A percentile compares a stretch with the other conserved stretches of the same genome.
Conservation (phyloP, 2,113 vertebrate genomes). For the Bagarius yarrelli region DNA sequence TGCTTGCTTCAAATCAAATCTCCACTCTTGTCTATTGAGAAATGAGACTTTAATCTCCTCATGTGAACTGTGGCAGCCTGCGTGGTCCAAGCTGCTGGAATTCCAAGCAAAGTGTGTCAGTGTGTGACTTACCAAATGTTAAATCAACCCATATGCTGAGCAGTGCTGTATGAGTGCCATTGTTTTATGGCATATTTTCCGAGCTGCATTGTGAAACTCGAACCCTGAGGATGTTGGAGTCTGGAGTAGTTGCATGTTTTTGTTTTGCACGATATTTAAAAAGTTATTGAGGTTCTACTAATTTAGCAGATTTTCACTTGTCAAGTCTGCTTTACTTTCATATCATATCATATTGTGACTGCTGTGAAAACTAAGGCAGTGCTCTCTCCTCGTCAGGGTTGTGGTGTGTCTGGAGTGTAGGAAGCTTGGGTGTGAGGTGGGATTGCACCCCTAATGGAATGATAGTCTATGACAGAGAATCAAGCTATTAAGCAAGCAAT, state of each 20-base stretch:
- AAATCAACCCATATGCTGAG: background rate
- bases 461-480: background rate
- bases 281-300: background rate
- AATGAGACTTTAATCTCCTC: background rate
- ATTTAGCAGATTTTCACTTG: background rate
- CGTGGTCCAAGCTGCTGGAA: constrained; percentile 36
- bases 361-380: background rate
- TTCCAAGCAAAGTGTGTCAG: constrained; percentile 6
- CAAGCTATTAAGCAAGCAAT: background rate
- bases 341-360: background rate
- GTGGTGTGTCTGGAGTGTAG: background rate
- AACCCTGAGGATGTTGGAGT: background rate
- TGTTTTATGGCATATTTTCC: constrained; percentile 23
- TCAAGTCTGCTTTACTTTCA: no score
- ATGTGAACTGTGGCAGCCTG: background rate
- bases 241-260: background rate
- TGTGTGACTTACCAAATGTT: background rate
- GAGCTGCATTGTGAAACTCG: background rate
- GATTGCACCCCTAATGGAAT: background rate
- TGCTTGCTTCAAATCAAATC: background rate
- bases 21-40: constrained; percentile 6
- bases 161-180: constrained; percentile 14
- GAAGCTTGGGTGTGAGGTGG: background rate
- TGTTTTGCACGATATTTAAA: background rate
- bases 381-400: background rate